Conservation (phyloP, 2,888 invertebrate species). For the Dione vanillae region DNA sequence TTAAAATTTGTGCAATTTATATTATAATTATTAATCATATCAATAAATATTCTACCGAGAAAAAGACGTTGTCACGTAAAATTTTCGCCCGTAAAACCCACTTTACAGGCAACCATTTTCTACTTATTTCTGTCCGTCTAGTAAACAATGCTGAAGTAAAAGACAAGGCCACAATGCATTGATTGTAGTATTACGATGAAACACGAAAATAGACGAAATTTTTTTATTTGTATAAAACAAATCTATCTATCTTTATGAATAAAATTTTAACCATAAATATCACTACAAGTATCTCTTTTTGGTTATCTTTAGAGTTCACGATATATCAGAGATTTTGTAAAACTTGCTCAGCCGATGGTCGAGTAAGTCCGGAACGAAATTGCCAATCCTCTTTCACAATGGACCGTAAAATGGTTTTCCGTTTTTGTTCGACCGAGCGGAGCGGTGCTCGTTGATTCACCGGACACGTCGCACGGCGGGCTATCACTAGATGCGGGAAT, state of each 20-base stretch:
- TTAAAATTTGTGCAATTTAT: too few relatives aligned
- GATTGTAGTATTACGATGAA: slow-evolving; percentile 30
- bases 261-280: not conserved
- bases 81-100: too few relatives aligned
- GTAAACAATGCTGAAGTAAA: slow-evolving; percentile 25
- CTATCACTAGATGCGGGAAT: slow-evolving; percentile 75
- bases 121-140: slow-evolving; percentile 21
- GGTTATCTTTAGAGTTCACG: slow-evolving; percentile 61
- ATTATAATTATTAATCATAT: too few relatives aligned
- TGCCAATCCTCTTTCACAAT: slow-evolving; percentile 84
- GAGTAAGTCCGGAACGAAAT: slow-evolving; percentile 81
- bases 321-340: slow-evolving; percentile 79
- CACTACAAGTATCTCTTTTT: slow-evolving; percentile 18
- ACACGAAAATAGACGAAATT: slow-evolving; percentile 31
- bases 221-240: too few relatives aligned
- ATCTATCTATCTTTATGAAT: not conserved
- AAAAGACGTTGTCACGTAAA: too few relatives aligned
- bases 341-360: slow-evolving; percentile 78
- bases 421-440: slow-evolving; percentile 82
- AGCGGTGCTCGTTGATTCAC: slow-evolving; percentile 80
- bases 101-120: too few relatives aligned
- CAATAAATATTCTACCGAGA: too few relatives aligned
- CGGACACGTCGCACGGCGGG: slow-evolving; percentile 79
- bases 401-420: slow-evolving; percentile 84
- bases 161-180: slow-evolving; percentile 20